Conservation (phyloP, 2,797 vertebrate genomes). For the Podarcis siculus region DNA sequence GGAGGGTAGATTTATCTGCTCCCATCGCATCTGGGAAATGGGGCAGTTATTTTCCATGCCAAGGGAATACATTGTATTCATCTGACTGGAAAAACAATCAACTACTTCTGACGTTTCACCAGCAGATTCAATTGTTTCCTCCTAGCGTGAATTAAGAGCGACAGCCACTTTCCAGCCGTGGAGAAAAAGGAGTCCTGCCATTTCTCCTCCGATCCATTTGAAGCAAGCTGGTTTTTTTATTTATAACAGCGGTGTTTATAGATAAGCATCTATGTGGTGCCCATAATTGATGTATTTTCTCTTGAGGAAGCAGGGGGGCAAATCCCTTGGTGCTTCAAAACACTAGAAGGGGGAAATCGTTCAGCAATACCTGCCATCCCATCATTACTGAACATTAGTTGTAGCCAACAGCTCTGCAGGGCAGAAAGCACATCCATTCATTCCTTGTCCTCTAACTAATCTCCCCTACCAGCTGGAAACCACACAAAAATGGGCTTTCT, state of each 20-base stretch:
- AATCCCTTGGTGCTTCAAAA: not conserved
- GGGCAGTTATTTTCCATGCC: not conserved
- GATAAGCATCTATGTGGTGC: not conserved
- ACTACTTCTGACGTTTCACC: not conserved
- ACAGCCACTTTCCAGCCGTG: not conserved
- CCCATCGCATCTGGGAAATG: not conserved
- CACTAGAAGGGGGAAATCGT: not conserved
- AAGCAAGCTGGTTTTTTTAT: not conserved
- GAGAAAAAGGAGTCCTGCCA: not conserved
- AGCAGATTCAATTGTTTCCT: not conserved
- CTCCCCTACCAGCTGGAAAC: not conserved
- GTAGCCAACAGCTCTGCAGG: not conserved
- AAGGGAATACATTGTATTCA: not conserved
- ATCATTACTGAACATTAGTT: not conserved
- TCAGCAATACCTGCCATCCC: not conserved
- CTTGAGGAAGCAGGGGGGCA: no score
- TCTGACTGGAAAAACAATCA: no score
- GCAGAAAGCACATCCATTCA: no score
- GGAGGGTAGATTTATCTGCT: no score
- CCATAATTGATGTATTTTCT: not conserved
- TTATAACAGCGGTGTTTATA: not conserved
- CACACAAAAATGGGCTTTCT: not conserved
- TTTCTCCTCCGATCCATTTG: not conserved
- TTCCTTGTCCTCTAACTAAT: not conserved
- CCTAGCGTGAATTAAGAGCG: not conserved